Percentiles rank a stretch among this genome's conserved stretches.
These are phyloP conservation scores for Gavialis gangeticus DNA, from an alignment of 2,113 vertebrate species.

Conservation along the genomic window DNA sequence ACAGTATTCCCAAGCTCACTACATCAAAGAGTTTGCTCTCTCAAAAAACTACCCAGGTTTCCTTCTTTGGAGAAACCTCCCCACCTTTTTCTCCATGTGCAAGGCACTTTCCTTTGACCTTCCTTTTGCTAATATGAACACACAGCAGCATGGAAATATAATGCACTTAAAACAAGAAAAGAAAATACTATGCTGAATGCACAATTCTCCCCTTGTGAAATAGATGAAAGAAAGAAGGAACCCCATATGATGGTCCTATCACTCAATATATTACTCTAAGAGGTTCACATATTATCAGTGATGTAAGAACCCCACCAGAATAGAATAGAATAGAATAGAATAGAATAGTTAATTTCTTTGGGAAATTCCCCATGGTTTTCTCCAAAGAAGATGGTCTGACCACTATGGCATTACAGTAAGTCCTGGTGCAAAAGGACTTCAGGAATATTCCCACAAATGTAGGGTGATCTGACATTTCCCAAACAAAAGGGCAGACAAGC, in stretches of 20 bases:
- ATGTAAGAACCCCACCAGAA: rapidly evolving
- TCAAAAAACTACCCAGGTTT: background rate
- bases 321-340: background rate
- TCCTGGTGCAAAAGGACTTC: background rate
- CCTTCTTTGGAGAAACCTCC: rapidly evolving
- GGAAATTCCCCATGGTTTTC: background rate
- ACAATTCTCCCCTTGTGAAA: background rate
- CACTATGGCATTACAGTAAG: background rate
- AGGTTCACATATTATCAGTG: rapidly evolving
- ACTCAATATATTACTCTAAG: background rate
- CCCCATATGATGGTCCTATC: rapidly evolving
- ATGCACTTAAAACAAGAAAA: background rate
- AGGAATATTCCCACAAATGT: background rate
- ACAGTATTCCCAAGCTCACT: background rate
- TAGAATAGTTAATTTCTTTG: background rate
- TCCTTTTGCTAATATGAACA: rapidly evolving
- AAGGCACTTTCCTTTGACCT: rapidly evolving
- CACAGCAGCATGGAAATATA: background rate
- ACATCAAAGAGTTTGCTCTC: rapidly evolving
- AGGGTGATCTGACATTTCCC: background rate
- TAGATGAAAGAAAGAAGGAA: background rate
- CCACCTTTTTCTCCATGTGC: background rate
- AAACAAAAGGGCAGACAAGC: background rate
- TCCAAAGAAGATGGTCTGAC: background rate
- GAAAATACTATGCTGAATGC: background rate